A percentile compares a stretch with the other conserved stretches of the same genome.
Evolutionary conservation across 2,113 vertebrate genomes (phyloP).

Genomic region (Trematocara macrostoma): DNA sequence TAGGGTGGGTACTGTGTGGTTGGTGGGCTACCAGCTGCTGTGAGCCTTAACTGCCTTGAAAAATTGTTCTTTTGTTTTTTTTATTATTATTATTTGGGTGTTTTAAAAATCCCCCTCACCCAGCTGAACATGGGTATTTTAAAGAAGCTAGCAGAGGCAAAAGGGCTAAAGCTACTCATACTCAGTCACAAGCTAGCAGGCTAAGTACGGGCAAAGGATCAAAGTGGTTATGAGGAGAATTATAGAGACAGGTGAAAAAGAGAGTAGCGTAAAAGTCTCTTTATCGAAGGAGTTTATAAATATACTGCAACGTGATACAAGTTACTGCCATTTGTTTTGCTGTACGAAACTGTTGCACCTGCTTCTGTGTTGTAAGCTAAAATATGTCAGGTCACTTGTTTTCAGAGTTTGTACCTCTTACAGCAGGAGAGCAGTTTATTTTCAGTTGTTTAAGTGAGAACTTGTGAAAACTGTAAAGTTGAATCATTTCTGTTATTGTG

Average conservation of each 20-base stretch:
- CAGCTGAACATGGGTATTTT: background rate
- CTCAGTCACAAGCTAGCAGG: background rate
- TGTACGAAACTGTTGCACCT: background rate
- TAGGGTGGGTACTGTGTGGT: background rate
- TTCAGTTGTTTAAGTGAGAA: background rate
- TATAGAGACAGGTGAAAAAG: background rate
- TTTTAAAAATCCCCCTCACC: background rate
- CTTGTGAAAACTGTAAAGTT: background rate
- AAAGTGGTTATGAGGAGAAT: background rate
- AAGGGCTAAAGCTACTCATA: background rate
- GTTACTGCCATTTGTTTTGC: background rate
- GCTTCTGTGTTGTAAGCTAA: background rate
- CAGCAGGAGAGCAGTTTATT: background rate
- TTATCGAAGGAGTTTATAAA: background rate
- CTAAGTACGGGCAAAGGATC: background rate
- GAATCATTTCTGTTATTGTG: background rate
- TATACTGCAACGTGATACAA: background rate
- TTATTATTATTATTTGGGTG: background rate
- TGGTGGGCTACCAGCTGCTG: background rate
- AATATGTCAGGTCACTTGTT: background rate
- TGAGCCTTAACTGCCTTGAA: background rate
- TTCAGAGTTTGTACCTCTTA: background rate
- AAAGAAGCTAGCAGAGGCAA: background rate
- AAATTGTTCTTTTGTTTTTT: background rate
- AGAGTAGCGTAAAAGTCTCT: background rate